Conservation (phyloP, 1,140 invertebrate species). For the Drosophila truncata region DNA sequence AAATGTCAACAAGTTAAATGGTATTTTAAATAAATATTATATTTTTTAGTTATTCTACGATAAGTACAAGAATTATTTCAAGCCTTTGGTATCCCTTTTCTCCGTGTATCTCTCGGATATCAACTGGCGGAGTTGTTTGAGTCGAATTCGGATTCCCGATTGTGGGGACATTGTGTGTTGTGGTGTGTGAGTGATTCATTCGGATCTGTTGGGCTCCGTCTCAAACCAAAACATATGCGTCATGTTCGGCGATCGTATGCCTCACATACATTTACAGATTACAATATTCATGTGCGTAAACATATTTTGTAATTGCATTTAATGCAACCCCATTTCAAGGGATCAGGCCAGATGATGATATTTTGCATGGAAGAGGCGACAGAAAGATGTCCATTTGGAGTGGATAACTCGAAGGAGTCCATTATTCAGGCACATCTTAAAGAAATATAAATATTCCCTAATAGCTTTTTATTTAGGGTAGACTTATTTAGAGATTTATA, state of each 20-base stretch:
- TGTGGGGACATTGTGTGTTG: conserved; percentile 31
- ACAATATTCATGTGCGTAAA: conserved; percentile 34
- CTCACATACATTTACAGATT: conserved; percentile 46
- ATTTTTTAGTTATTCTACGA: neutral
- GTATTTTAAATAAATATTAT: neutral
- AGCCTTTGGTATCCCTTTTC: neutral
- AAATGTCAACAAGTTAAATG: neutral
- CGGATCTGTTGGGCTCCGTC: conserved; percentile 16
- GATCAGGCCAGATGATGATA: conserved; percentile 35
- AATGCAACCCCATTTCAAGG: conserved; percentile 66
- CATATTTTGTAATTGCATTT: conserved; percentile 75
- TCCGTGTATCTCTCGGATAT: conserved; percentile 50
- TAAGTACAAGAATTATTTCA: no score
- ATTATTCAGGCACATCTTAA: neutral
- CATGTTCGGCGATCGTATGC: conserved; percentile 42
- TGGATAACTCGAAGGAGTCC: neutral
- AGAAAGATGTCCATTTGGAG: neutral
- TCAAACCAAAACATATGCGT: conserved; percentile 76
- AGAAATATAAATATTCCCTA: neutral
- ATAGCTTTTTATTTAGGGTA: neutral
- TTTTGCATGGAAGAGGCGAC: conserved; percentile 21
- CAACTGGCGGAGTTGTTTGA: conserved; percentile 49
- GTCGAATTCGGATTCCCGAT: conserved; percentile 36
- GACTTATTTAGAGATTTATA: no score
- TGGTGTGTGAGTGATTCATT: conserved; percentile 46